phyloP scores from a whole-genome alignment of 2,888 invertebrate species.

The Agonopterix subpropinquella region DNA sequence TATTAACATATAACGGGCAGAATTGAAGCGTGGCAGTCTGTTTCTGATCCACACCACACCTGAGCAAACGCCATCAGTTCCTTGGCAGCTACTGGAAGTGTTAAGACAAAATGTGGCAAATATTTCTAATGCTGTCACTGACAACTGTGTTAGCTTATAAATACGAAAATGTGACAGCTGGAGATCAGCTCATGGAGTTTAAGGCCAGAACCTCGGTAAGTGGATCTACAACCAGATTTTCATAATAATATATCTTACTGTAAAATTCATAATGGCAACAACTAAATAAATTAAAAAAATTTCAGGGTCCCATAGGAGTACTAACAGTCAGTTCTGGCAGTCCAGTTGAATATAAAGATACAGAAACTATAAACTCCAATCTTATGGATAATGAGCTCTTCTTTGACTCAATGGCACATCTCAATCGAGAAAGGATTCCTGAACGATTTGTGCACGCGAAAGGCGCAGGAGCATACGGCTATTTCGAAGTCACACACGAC shows the following conservation, averaged over 20 bases:
- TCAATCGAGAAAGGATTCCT: slow-evolving; percentile 89
- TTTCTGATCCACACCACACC: no score
- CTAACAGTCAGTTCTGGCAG: slow-evolving; percentile 86
- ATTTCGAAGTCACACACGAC: slow-evolving; percentile 5
- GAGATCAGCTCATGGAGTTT: not conserved
- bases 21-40: no score
- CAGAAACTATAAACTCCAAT: slow-evolving; percentile 6
- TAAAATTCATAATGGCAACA: not conserved
- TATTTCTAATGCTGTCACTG: no score
- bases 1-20: no score
- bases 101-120: no score
- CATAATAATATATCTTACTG: no score
- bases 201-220: not conserved
- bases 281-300: not conserved
- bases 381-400: slow-evolving; percentile 44
- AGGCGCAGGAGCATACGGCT: slow-evolving; percentile 80
- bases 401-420: slow-evolving; percentile 82
- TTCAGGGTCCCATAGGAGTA: slow-evolving; percentile 11
- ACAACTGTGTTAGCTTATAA: no score
- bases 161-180: not conserved
- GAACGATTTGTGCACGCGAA: slow-evolving; percentile 94
- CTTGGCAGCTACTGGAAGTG: no score
- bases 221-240: not conserved
- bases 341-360: slow-evolving; percentile 80
- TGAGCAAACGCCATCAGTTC: no score